A percentile compares a stretch with the other conserved stretches of the same genome.
Conservation (phyloP, 2,113 vertebrate genomes). For the Bambusicola thoracicus region DNA sequence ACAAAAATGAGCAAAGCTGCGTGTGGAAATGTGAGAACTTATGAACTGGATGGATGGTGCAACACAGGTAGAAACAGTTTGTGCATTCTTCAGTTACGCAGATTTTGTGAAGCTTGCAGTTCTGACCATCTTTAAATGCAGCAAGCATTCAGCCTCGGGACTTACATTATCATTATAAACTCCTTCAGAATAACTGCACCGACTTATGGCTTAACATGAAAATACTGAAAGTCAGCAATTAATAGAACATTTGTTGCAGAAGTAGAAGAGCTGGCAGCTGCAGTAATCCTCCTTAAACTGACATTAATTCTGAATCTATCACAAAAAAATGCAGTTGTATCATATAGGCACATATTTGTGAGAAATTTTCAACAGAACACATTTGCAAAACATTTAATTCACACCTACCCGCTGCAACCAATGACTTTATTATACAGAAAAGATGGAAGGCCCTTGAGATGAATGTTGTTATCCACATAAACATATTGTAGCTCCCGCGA, state of each 20-base stretch:
- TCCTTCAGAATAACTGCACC: constrained; percentile 13
- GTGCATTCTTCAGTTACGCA: neutral
- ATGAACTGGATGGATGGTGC: neutral
- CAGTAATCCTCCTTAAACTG: constrained; percentile 6
- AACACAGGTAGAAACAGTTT: neutral
- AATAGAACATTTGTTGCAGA: constrained; percentile 20
- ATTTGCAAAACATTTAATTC: neutral
- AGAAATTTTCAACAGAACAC: neutral
- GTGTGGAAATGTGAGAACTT: neutral
- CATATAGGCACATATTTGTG: neutral
- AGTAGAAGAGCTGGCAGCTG: neutral
- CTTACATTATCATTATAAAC: neutral
- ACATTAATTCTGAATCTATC: neutral
- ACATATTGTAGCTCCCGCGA: constrained; percentile 93
- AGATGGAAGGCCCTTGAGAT: constrained; percentile 86
- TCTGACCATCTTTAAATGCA: neutral
- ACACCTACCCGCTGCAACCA: constrained; percentile 91
- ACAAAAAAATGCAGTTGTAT: neutral
- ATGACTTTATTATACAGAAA: constrained; percentile 96
- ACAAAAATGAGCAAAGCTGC: neutral
- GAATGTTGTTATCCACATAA: constrained; percentile 91
- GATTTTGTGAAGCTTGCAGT: neutral
- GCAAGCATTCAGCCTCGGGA: neutral
- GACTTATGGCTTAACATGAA: neutral
- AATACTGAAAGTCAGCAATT: constrained; percentile 12